phyloP scores from a whole-genome alignment of 2,888 invertebrate species.

The Machimus rusticus region DNA sequence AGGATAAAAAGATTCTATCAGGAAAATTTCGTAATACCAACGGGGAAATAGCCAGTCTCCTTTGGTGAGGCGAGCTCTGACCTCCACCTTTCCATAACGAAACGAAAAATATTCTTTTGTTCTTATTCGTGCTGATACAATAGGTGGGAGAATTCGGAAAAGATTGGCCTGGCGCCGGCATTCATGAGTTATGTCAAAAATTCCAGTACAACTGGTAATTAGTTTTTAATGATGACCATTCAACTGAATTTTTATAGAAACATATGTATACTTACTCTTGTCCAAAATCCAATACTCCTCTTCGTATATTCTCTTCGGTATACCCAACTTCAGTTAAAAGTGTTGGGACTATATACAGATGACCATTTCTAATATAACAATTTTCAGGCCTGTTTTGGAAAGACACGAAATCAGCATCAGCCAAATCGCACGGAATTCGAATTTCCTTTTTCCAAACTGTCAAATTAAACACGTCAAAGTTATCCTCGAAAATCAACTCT shows the following conservation, averaged over 20 bases:
- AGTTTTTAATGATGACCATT: neutral
- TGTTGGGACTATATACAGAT: conserved; percentile 60
- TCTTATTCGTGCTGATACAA: conserved; percentile 70
- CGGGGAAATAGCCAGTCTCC: conserved; percentile 83
- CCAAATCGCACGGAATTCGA: conserved; percentile 64
- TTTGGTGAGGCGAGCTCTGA: conserved; percentile 75
- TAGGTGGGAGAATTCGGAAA: conserved; percentile 71
- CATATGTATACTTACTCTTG: conserved; percentile 55
- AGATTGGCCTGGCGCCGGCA: conserved; percentile 53
- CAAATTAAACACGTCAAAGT: conserved; percentile 66
- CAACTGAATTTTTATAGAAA: neutral
- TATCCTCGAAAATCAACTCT: conserved; percentile 69
- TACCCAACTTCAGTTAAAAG: conserved; percentile 53
- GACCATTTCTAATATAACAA: conserved; percentile 55
- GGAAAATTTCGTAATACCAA: conserved; percentile 58
- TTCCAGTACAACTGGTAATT: conserved; percentile 65
- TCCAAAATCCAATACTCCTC: conserved; percentile 59
- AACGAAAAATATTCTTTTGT: conserved; percentile 72
- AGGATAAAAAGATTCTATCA: conserved; percentile 11
- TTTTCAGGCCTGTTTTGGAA: conserved; percentile 59
- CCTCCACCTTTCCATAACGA: conserved; percentile 72
- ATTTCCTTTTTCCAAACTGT: conserved; percentile 68
- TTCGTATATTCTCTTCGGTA: conserved; percentile 52
- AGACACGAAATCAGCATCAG: conserved; percentile 64
- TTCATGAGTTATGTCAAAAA: conserved; percentile 61